A percentile compares a stretch with the other conserved stretches of the same genome.
phyloP scores from a whole-genome alignment of 2,888 invertebrate genomes.

The Elegia similella region DNA sequence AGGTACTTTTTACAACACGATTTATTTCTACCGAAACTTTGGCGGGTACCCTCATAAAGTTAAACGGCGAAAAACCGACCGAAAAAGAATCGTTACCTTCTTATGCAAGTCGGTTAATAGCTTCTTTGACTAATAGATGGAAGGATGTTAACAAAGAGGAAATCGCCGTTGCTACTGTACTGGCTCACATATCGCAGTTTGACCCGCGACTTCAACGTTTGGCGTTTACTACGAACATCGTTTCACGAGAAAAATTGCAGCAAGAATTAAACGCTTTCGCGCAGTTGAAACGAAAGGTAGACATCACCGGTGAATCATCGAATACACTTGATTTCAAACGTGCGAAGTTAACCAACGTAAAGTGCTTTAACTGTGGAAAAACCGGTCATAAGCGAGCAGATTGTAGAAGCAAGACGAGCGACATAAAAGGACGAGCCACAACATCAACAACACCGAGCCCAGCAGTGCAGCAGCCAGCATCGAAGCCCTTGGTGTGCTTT shows the following conservation, averaged over 20 bases:
- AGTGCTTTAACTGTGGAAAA: not conserved
- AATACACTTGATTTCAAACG: no score
- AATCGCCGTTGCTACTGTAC: conserved; percentile 20
- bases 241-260: not conserved
- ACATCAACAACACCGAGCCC: not conserved
- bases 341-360: no score
- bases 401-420: not conserved
- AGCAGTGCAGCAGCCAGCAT: not conserved
- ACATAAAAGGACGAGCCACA: not conserved
- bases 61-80: no score
- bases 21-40: conserved; percentile 17
- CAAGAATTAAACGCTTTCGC: not conserved
- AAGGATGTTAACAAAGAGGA: conserved; percentile 16
- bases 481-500: not conserved
- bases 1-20: conserved; percentile 21
- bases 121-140: conserved; percentile 11
- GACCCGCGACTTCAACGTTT: conserved; percentile 20
- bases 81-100: conserved; percentile 22
- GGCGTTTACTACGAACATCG: conserved; percentile 21
- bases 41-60: conserved; percentile 23
- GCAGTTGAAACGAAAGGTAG: not conserved
- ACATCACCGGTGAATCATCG: not conserved
- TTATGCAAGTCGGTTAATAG: conserved; percentile 20
- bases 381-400: not conserved
- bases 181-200: conserved; percentile 21